Base-by-base conservation (phyloP, 2,113 vertebrate species). In the Barnardius zonarius region DNA sequence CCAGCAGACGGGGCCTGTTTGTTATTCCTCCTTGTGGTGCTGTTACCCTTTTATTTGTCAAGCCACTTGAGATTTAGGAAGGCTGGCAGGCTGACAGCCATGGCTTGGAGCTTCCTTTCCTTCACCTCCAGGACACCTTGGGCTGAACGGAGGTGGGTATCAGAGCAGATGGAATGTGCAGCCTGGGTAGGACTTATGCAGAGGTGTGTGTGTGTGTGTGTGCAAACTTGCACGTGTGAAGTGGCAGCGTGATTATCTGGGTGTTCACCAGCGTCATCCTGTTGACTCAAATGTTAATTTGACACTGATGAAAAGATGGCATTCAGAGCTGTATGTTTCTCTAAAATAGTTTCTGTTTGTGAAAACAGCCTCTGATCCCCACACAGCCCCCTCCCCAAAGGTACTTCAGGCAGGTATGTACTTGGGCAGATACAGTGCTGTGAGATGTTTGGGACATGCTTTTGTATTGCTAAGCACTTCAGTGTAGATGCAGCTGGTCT, bases 201-300 rank as follows among this genome's bases (percentile, higher is more conserved):
- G 75, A 16, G 44, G 28, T 5, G 41, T 14, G 39, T 49, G 41
- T 41, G 37, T 13, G 41, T 43, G 39, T 13, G 49, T 8, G 49
- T 6, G 6, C 62, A 67, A 23, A 39, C 22, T 41, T 8, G 2
- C 33, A 18, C 0, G 0, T 39, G 67, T 76, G 35, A 46, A 48
- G 3, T 17, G 62, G 27, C 59, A 51, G 15, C 2, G 1, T 64
- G 59, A 57, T 90, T 62, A 63, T 77, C 30, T 72, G 61, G 19
- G 49, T 54, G 19, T 76, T 88, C 17, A 33, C 46, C 1, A 1
- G 18, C 0, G 0, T 78, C 72, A 54, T 62, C 72, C 49, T 74
- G 37, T 83, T 66, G 54, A 90, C 82, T 55, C 83, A 63, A 61
- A 1, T 48, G 63, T 6, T 72, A 18, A 51, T 64, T 83, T 63